Evolutionary conservation across 2,797 vertebrate species (phyloP), one percentile per base, ranked within the genome.

Genomic region (Pampus argenteus): DNA sequence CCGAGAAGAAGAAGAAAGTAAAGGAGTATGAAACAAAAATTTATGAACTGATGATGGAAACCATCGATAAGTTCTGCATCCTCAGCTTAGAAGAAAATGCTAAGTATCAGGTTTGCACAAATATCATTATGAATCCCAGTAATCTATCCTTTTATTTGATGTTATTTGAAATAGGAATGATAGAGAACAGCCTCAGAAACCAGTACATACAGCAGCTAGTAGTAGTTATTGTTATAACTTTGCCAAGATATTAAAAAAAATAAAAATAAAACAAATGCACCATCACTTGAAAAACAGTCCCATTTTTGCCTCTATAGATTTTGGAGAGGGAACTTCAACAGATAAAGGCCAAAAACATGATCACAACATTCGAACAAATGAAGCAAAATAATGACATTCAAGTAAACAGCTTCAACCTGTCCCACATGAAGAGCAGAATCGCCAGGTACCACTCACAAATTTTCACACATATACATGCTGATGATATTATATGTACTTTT

Each of bases 1-100:
- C 22, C 2, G 76, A 82, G 51, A 93, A 93, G 63, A 86, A 84
- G 83, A 88, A 76, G 82, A 92, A 85, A 14, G 91, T 93, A 64
- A 93, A 95, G 76, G 91, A 95, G 28, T 92, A 86, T 2, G 94
- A 96, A 79, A 78, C 40, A 0, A 76, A 83, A 73, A 76, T 96
- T 40, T 79, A 91, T 31, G 75, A 84, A 67, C 85, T 94, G 75
- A 81, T 88, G 56, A 9, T 90, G 50, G 90, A 94, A 66, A 88
- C 91, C 1, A 72, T 76, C 0, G 89, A 95, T 25, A 90, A 93
- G 15, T 89, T 86, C 54, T 92, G 77, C 55, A 56, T 9, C 1
- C 66, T 87, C 64, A 90, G 94, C 82, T 85, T 79, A n/a, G 91
- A 92, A 68, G 71, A 92, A 68, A 91, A 92, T 63, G 77, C 52